Conservation (phyloP, 2,888 invertebrate genomes). For the Acanthosepion esculentum region DNA sequence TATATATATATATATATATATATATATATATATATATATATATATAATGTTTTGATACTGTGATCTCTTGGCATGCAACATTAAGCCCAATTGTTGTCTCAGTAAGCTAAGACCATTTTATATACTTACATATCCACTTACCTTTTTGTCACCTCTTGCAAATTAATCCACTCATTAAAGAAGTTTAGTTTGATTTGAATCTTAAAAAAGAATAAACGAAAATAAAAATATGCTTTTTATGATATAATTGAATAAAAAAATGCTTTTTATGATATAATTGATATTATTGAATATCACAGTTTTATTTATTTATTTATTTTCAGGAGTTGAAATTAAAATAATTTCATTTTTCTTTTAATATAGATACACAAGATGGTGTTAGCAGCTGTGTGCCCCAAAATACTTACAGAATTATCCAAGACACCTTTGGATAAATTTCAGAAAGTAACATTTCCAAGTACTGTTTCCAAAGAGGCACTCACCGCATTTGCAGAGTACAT, state of each 20-base stretch:
- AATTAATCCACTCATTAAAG: too few relatives aligned
- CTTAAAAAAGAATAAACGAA: background rate
- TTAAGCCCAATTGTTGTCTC: too few relatives aligned
- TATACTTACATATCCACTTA: too few relatives aligned
- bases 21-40: too few relatives aligned
- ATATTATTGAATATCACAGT: background rate
- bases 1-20: too few relatives aligned
- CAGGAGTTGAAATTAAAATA: background rate
- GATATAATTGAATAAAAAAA: background rate
- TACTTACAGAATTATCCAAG: background rate
- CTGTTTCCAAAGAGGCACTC: slow-evolving; percentile 15
- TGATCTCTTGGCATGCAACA: too few relatives aligned
- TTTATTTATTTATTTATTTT: background rate
- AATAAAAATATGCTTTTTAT: background rate
- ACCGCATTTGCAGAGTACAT: slow-evolving; percentile 41
- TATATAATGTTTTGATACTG: too few relatives aligned
- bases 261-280: background rate
- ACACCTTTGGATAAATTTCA: slow-evolving; percentile 6
- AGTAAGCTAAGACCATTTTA: too few relatives aligned
- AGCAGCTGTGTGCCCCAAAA: slow-evolving; percentile 43
- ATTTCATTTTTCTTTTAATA: background rate
- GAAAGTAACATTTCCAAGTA: slow-evolving; percentile 38
- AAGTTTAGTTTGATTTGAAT: background rate
- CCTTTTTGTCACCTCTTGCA: too few relatives aligned
- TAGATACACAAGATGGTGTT: slow-evolving; percentile 40